Base-by-base conservation (phyloP, 2,888 invertebrate species). In the Osmoderma eremita region DNA sequence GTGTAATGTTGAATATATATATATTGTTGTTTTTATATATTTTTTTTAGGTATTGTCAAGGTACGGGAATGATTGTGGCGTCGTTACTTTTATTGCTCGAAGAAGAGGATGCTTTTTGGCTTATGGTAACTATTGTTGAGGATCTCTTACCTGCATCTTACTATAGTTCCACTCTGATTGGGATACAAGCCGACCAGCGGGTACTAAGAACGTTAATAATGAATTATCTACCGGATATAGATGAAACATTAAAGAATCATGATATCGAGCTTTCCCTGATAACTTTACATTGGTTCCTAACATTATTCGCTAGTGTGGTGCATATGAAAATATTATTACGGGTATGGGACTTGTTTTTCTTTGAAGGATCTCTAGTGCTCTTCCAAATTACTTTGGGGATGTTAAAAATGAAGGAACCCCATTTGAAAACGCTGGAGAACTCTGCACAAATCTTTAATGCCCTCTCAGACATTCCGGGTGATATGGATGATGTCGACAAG, bases 51-150 rank as follows among this genome's bases (percentile, higher is more conserved):
- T 93, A 93, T 80, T 94, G 93, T 77, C 93, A 93, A 83, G 93
- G 93, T 22, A 92, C 91, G 71, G 94, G 94, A 62, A 93, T 94
- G 84, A 97, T 99, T 80, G 97, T 94, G 24, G 97, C 97, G 13
- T 95, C 94, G 41, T 84, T 99, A 54, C 84, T 99, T 68, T 85
- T 99, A 5, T 88, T 99, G 68, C 88, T 98, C 86, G 98, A 98
- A 82, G 99, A 99, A 84, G 98, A 99, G 83, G 97, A 97, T 83
- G 92, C 95, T 42, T 99, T 99, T 85, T 99, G 99, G 99, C 92
- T 98, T 84, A 95, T 98, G 94, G 94, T 96, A 74, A 93, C 97
- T 3, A 94, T 99, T 75, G 95, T 99, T n/a, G 98, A 99, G 86
- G 98, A 99, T 83, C 86, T 98, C 12, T 84, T 99, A 71, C 98